Evolutionary conservation across 2,888 invertebrate species (phyloP), one percentile per base, ranked within the genome.

Genomic region (Polietes domitor): DNA sequence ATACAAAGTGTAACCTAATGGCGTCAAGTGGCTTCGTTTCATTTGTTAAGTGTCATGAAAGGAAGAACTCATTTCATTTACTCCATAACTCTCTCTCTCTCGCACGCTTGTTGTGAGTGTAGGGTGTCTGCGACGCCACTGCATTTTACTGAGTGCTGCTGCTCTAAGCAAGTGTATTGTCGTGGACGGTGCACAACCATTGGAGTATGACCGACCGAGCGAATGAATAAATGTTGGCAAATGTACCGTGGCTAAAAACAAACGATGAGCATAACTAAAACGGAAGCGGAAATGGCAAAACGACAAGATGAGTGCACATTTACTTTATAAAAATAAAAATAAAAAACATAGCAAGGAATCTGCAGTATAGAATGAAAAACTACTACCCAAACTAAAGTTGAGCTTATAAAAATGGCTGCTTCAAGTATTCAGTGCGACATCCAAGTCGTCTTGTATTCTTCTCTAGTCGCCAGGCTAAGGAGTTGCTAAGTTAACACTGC

Each of bases 11-110:
- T 43, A 82, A 74, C 79, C 77, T 75, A 85, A 85, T 79, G 80
- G 82, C 85, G 85, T 83, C 85, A 85, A 85, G 85, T 85, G 81
- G 79, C 80, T 81, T 77, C 78, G 76, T 86, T 86, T 84, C 78
- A 82, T 80, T 86, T 86, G 80, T 86, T 78, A 77, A 82, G 74
- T 82, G 82, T 84, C 85, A 78, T 71, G 74, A 82, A 78, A 78
- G 55, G 21, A 77, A 81, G 74, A 78, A 79, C 61, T 75, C 63
- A 28, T 58, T 55, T 53, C 70, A 82, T 82, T 82, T 82, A 82
- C n/a, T n/a, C n/a, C n/a, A n/a, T n/a, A n/a, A 2, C 37, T 12
- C 21, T 17, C 50, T 50, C 43, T 43, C 15, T 43, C n/a, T 43
- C 15, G n/a, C 19, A 9, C 3, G 53, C 10, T 17, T 6, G 15